These are phyloP conservation scores for Struthio camelus DNA, from an alignment of 2,113 vertebrate genomes.

Conservation along the genomic window DNA sequence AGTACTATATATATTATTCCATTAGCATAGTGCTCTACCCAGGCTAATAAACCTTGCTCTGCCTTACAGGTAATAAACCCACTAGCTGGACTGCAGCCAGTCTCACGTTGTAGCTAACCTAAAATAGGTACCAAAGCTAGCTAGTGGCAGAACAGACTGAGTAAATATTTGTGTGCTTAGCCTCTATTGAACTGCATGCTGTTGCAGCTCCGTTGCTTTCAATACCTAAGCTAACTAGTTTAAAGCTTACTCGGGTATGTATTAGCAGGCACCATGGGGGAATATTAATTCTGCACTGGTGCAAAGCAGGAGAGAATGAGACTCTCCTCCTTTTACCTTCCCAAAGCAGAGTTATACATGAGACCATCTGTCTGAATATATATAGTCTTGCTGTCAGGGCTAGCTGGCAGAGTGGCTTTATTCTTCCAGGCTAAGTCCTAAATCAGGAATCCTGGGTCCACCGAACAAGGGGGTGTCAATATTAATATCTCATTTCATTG, in stretches of 20 bases:
- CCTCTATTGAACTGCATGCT: not conserved
- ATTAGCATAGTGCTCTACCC: not conserved
- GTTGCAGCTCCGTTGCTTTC: not conserved
- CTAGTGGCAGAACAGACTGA: not conserved
- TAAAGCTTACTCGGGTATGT: not conserved
- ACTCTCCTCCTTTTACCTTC: not conserved
- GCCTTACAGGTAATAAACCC: not conserved
- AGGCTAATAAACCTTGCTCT: constrained; percentile 3
- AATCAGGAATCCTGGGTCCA: not conserved
- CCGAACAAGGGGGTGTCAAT: constrained; percentile 4
- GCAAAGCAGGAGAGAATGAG: not conserved
- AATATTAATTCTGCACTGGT: constrained; percentile 3
- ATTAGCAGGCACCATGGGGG: not conserved
- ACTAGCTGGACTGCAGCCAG: not conserved
- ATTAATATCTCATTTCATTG: constrained; percentile 56
- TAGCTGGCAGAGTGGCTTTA: not conserved
- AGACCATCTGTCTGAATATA: constrained; percentile 4
- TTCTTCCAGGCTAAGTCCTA: not conserved
- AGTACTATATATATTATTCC: constrained; percentile 1
- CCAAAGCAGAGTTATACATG: not conserved
- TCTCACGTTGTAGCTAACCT: not conserved
- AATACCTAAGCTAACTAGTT: not conserved
- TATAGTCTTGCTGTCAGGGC: not conserved
- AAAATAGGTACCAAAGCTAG: not conserved
- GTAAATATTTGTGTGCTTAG: constrained; percentile 5